These are phyloP conservation scores for Lasioglossum morio DNA, from an alignment of 2,888 invertebrate genomes.

Conservation along the genomic window DNA sequence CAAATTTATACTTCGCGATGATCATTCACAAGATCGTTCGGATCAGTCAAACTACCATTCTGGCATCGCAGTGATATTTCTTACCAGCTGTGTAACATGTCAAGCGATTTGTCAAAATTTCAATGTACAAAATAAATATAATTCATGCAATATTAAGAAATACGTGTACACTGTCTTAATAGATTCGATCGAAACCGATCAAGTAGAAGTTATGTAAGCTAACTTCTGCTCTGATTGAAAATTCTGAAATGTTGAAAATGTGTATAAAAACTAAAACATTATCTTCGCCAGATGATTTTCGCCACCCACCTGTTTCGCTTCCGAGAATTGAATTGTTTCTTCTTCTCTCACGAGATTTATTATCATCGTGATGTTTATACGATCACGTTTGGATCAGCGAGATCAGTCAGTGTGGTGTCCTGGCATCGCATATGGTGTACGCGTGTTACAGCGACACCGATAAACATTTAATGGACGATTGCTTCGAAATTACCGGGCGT, in stretches of 20 bases:
- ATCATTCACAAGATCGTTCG: neutral
- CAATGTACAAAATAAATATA: too few relatives aligned
- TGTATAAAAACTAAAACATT: neutral
- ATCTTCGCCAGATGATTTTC: constrained; percentile 28
- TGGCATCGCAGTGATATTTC: too few relatives aligned
- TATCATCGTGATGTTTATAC: neutral
- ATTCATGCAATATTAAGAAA: too few relatives aligned
- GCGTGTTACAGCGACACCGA: neutral
- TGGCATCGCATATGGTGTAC: neutral
- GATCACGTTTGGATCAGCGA: neutral
- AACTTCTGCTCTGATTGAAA: neutral
- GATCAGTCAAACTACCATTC: too few relatives aligned
- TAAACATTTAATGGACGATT: neutral
- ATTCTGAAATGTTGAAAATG: neutral
- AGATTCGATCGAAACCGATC: neutral
- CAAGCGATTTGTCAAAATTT: too few relatives aligned
- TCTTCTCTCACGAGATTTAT: neutral
- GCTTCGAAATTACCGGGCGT: constrained; percentile 8
- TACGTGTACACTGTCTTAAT: neutral
- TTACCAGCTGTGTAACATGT: too few relatives aligned
- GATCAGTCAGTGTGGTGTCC: neutral
- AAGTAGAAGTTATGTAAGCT: neutral
- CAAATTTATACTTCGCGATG: neutral
- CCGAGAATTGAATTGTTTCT: constrained; percentile 9
- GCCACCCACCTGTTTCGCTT: neutral